Evolutionary conservation across 2,113 vertebrate genomes (phyloP).

Genomic region (Hippocampus comes): DNA sequence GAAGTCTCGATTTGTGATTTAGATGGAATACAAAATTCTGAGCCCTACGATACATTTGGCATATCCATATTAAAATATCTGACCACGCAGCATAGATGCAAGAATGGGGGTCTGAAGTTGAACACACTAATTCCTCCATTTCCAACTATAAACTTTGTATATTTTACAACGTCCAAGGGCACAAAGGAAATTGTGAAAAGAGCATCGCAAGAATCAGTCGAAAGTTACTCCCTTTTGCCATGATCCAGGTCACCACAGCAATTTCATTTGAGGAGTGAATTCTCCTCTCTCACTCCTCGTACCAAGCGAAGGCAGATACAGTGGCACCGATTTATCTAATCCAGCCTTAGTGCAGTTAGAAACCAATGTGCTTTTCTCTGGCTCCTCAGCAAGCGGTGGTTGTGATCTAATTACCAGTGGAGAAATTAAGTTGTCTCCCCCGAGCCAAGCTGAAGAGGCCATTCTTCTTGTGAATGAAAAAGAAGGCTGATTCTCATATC

Average conservation of each 20-base stretch:
- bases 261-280: conserved; percentile 58
- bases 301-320: conserved; percentile 48
- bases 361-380: conserved; percentile 48
- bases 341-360: conserved; percentile 23
- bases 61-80: neutral
- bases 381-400: conserved; percentile 45
- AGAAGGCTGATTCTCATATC: conserved; percentile 33
- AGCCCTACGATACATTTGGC: too few species aligned
- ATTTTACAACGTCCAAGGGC: conserved; percentile 25
- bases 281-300: conserved; percentile 25
- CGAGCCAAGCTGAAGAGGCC: conserved; percentile 48
- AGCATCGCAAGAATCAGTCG: conserved; percentile 41
- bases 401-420: conserved; percentile 68
- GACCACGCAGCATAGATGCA: neutral
- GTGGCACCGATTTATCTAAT: conserved; percentile 64
- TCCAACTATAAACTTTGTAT: conserved; percentile 30
- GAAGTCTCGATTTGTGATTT: too few species aligned
- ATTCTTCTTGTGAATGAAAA: conserved; percentile 60
- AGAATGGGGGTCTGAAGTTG: neutral
- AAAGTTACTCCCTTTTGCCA: conserved; percentile 24
- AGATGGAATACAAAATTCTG: too few species aligned
- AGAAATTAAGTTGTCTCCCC: conserved; percentile 63
- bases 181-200: conserved; percentile 26
- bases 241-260: conserved; percentile 28
- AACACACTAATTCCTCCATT: conserved; percentile 39